Base-by-base conservation (phyloP, 35 echinoderm and acorn worm genomes). In the Lytechinus pictus region DNA sequence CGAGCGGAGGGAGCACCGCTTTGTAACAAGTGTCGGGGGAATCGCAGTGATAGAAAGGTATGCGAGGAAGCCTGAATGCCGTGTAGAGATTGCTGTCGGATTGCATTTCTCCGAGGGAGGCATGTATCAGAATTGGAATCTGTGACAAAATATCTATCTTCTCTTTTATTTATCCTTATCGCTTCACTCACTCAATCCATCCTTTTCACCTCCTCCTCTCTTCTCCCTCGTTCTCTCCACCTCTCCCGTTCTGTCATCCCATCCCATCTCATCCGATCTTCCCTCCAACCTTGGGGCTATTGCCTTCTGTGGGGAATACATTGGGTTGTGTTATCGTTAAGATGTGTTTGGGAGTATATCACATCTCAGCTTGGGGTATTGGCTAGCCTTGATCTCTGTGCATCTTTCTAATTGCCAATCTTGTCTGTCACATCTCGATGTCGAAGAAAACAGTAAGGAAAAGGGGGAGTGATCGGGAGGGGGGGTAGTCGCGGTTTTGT, bases 1-100 rank as follows among this genome's bases (percentile, higher is more conserved):
- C 52, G 55, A 55, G n/a, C 16, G 66, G 66, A 93, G 92, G 53
- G 92, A 93, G 52, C 52, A 79, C 66, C 66, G 52, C 53, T 28
- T 57, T 57, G 92, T 93, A 93, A 93, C 92, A 93, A 93, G 92
- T 93, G 92, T 93, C 92, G 92, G 92, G 92, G 92, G 92, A 93
- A 93, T 93, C 92, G 92, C 55, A 54, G 92, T 57, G 92, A 55
- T 93, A 93, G 52, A 55, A 93, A 57, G 92, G 54, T 53, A 57
- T 57, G 54, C 92, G 53, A 27, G 53, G 53, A 54, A 54, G 55
- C 54, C n/a, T 93, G 92, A 93, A 93, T 93, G 54, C 52, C 53
- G n/a, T 54, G 27, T 57, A 14, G 14, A 93, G 92, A 93, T 93
- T 93, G 92, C 92, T 93, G 92, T 57, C 92, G 92, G 92, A 93